Conservation (phyloP, 2,113 vertebrate genomes). For the Naja naja region DNA sequence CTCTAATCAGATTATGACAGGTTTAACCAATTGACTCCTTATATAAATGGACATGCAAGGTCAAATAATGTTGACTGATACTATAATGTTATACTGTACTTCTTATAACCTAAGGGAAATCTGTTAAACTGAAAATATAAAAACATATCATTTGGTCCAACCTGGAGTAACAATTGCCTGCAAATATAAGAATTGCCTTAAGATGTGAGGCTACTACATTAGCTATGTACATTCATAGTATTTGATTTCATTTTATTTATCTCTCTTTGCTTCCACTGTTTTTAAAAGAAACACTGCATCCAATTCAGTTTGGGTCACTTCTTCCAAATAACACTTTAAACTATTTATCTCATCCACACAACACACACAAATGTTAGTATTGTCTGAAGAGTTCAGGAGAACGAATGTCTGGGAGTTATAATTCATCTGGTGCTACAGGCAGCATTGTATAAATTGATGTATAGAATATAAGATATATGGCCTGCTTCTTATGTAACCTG, state of each 20-base stretch:
- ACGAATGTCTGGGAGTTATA: not conserved
- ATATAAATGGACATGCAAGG: not conserved
- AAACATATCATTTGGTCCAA: not conserved
- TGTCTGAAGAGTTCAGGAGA: conserved; percentile 9
- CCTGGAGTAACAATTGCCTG: not conserved
- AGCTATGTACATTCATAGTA: not conserved
- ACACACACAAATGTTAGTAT: not conserved
- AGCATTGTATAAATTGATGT: not conserved
- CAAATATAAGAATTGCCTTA: not conserved
- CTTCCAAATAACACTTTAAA: not conserved
- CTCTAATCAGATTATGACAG: not conserved
- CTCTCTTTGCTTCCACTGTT: not conserved
- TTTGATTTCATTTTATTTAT: not conserved
- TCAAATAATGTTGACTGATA: not conserved
- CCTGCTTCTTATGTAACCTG: not conserved
- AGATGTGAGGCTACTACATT: not conserved
- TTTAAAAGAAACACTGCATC: not conserved
- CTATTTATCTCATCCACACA: not conserved
- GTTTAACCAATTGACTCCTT: not conserved
- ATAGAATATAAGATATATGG: conserved; percentile 9
- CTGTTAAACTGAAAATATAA: not conserved
- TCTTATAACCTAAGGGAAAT: not conserved
- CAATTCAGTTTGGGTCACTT: not conserved
- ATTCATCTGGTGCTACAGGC: conserved; percentile 7
- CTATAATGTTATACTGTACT: not conserved